These are phyloP conservation scores for Polypedilum pembai DNA, from an alignment of 1,140 invertebrate genomes.

Conservation along the genomic window DNA sequence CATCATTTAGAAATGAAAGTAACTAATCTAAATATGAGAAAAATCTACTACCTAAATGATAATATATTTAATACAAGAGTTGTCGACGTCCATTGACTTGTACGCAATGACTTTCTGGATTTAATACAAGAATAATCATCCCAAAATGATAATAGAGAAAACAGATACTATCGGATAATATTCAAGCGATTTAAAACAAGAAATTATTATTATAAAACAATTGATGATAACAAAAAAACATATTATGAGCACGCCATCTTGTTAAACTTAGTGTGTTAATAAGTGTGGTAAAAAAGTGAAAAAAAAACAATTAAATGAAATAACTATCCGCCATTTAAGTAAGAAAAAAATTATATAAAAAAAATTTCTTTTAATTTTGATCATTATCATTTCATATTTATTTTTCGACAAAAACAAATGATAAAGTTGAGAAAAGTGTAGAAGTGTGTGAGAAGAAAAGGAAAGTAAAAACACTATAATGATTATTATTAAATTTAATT, in stretches of 20 bases:
- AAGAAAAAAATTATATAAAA: neutral
- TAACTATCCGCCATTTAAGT: neutral
- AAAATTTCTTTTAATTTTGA: too few relatives aligned
- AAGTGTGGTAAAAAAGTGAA: slow-evolving; percentile 10
- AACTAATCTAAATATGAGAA: slow-evolving; percentile 2
- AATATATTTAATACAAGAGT: neutral
- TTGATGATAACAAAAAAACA: too few relatives aligned
- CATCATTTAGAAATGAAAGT: neutral
- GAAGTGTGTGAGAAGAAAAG: neutral
- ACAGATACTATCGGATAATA: neutral
- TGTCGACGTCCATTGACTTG: too few relatives aligned
- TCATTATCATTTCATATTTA: too few relatives aligned
- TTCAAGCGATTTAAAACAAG: slow-evolving; percentile 9
- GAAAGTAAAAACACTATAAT: neutral
- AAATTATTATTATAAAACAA: neutral
- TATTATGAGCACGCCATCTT: neutral
- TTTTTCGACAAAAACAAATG: too few relatives aligned
- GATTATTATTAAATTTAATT: slow-evolving; percentile 15
- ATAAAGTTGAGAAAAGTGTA: too few relatives aligned
- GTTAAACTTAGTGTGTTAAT: slow-evolving; percentile 4
- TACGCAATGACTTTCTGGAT: too few relatives aligned
- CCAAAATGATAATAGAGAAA: neutral
- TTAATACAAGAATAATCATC: neutral
- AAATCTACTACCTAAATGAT: neutral
- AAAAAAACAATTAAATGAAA: neutral